Percentiles rank a stretch among this genome's conserved stretches.
These are phyloP conservation scores for Andrena trimmerana DNA, from an alignment of 2,888 invertebrate genomes.

Conservation along the genomic window DNA sequence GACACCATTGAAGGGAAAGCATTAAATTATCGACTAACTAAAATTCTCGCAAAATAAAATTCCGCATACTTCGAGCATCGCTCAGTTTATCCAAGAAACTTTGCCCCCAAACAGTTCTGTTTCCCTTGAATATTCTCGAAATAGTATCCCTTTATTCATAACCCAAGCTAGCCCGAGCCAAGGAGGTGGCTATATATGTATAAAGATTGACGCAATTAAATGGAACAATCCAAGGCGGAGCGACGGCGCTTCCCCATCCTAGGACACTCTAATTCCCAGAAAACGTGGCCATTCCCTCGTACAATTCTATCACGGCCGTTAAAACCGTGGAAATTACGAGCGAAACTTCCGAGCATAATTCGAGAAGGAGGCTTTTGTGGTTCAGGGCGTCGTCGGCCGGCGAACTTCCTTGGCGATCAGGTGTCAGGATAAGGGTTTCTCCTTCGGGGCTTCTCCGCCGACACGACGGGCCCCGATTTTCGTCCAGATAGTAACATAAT, in stretches of 20 bases:
- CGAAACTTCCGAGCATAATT: constrained; percentile 32
- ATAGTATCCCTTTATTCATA: too few relatives aligned
- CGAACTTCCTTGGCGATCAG: constrained; percentile 57
- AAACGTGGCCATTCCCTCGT: not conserved
- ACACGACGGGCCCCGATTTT: constrained; percentile 33
- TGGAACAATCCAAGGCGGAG: not conserved
- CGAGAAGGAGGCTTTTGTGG: constrained; percentile 25
- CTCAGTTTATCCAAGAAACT: too few relatives aligned
- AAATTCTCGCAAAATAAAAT: not conserved
- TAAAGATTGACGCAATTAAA: not conserved
- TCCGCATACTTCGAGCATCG: too few relatives aligned
- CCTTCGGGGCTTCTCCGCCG: constrained; percentile 34
- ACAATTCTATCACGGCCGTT: constrained; percentile 13
- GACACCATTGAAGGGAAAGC: too few relatives aligned
- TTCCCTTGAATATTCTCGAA: too few relatives aligned
- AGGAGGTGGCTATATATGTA: not conserved
- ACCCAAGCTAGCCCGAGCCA: not conserved
- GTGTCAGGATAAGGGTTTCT: constrained; percentile 50
- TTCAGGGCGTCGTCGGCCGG: constrained; percentile 32
- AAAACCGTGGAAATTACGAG: constrained; percentile 34
- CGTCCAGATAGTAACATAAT: constrained; percentile 34
- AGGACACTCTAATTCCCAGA: not conserved
- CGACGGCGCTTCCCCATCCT: not conserved
- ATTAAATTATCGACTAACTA: too few relatives aligned
- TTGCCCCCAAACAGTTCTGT: too few relatives aligned